A percentile compares a stretch with the other conserved stretches of the same genome.
Conservation (phyloP, 1,140 invertebrate genomes). For the Periplaneta americana region DNA sequence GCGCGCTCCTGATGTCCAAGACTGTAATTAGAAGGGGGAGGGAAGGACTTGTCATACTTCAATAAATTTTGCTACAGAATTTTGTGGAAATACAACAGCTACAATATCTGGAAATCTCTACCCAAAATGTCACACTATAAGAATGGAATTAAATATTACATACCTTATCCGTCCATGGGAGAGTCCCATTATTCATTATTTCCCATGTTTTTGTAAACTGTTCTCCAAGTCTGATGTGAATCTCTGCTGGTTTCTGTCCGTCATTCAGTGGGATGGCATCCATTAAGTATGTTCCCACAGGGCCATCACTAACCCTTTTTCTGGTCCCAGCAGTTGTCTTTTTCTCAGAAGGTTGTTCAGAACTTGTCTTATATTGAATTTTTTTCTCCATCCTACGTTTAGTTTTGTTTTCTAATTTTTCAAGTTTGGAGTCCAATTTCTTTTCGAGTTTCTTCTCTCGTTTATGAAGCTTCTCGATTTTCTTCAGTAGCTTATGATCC, state of each 20-base stretch:
- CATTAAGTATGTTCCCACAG: constrained; percentile 24
- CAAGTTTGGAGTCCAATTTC: constrained; percentile 32
- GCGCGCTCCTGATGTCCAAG: too few species aligned
- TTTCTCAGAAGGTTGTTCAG: not conserved
- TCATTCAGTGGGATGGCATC: constrained; percentile 27
- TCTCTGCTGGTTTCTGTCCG: constrained; percentile 18
- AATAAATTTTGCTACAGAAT: too few species aligned
- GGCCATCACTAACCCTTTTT: not conserved
- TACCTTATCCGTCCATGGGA: constrained; percentile 30
- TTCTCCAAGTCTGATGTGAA: constrained; percentile 31
- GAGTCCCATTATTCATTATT: constrained; percentile 32
- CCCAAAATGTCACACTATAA: too few species aligned
- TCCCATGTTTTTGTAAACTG: constrained; percentile 34
- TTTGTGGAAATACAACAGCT: too few species aligned
- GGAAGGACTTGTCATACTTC: too few species aligned
- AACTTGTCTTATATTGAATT: not conserved
- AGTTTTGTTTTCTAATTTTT: constrained; percentile 35
- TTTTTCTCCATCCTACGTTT: constrained; percentile 35
- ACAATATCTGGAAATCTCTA: too few species aligned
- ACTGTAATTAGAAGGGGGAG: too few species aligned
- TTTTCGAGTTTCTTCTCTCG: constrained; percentile 30
- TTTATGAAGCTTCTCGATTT: constrained; percentile 23
- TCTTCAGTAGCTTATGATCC: constrained; percentile 22
- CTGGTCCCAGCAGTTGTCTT: not conserved
- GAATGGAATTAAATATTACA: too few species aligned